A percentile compares a stretch with the other conserved stretches of the same genome.
Conservation (phyloP, 2,888 invertebrate species). For the Lasioglossum marginatum region DNA sequence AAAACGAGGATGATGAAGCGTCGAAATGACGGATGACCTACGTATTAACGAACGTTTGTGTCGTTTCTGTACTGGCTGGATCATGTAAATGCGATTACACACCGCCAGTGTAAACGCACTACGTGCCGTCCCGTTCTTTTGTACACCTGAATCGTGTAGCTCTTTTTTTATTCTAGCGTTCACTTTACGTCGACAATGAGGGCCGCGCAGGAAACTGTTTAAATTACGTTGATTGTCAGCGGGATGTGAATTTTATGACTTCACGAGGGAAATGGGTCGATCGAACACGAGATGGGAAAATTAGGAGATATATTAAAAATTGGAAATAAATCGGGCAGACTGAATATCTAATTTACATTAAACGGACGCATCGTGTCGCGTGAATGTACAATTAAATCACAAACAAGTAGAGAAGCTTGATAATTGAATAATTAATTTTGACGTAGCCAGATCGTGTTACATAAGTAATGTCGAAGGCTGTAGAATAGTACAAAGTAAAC, state of each 20-base stretch:
- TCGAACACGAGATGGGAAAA: neutral
- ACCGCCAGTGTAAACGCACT: neutral
- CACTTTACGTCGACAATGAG: neutral
- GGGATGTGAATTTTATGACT: neutral
- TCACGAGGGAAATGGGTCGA: neutral
- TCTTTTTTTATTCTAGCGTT: neutral
- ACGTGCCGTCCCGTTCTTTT: neutral
- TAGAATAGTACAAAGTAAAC: neutral
- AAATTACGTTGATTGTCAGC: neutral
- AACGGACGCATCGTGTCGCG: neutral
- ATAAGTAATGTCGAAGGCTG: neutral
- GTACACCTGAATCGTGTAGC: neutral
- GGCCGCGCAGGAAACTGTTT: neutral
- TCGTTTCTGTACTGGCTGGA: neutral
- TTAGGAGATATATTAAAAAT: neutral
- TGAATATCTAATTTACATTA: neutral
- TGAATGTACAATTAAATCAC: constrained; percentile 11
- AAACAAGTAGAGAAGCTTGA: neutral
- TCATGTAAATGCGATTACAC: neutral
- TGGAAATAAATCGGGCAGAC: no score
- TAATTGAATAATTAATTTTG: neutral
- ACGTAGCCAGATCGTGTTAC: neutral
- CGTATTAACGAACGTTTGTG: constrained; percentile 3
- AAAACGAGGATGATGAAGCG: constrained; percentile 31
- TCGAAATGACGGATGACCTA: constrained; percentile 22